A percentile compares a stretch with the other conserved stretches of the same genome.
phyloP scores from a whole-genome alignment of 2,888 invertebrate species.

The Silvanus unidentatus region DNA sequence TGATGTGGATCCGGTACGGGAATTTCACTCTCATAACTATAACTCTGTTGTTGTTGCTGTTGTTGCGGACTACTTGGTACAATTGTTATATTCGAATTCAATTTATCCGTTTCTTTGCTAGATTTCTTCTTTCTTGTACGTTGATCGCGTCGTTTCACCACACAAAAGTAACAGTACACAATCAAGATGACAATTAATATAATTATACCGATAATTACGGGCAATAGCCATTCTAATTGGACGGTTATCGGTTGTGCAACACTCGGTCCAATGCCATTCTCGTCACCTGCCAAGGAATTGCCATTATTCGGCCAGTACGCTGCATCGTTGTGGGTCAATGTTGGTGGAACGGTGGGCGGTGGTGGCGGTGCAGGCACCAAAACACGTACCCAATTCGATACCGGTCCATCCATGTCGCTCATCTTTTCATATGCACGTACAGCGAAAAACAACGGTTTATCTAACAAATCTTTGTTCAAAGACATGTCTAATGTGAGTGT shows the following conservation, averaged over 20 bases:
- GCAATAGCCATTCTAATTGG: constrained; percentile 48
- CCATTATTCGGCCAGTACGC: constrained; percentile 41
- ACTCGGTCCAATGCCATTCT: constrained; percentile 31
- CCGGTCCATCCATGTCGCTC: constrained; percentile 41
- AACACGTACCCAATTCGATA: constrained; percentile 53
- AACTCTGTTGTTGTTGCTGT: constrained; percentile 29
- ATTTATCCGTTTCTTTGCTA: constrained; percentile 38
- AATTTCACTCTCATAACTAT: constrained; percentile 29
- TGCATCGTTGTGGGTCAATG: constrained; percentile 38
- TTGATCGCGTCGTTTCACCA: constrained; percentile 42
- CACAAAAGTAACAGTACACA: constrained; percentile 49
- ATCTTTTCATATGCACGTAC: constrained; percentile 48
- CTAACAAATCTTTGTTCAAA: constrained; percentile 45
- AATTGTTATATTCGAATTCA: constrained; percentile 45
- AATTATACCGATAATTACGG: constrained; percentile 47
- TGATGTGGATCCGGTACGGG: constrained; percentile 43
- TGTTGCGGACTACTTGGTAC: constrained; percentile 41
- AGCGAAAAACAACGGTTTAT: constrained; percentile 51
- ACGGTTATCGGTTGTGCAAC: constrained; percentile 43
- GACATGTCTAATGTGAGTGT: constrained; percentile 49
- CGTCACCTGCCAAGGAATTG: constrained; percentile 6
- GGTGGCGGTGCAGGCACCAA: constrained; percentile 50
- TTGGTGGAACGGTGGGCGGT: constrained; percentile 47
- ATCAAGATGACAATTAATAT: constrained; percentile 45
- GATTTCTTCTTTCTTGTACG: constrained; percentile 32